Base-by-base conservation (phyloP, 2,113 vertebrate species). In the Passer montanus region DNA sequence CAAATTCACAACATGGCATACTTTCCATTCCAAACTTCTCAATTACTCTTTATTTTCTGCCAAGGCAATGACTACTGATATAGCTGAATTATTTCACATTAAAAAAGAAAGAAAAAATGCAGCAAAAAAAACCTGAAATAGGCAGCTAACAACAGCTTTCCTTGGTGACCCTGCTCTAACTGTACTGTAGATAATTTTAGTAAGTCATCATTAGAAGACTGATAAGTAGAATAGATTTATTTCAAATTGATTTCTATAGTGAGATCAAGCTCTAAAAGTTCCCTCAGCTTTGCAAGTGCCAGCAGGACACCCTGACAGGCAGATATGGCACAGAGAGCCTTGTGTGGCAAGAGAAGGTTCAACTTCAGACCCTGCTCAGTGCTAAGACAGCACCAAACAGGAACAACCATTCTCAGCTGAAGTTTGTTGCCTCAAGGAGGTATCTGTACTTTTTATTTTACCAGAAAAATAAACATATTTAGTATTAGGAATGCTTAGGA, bases 21-120 rank as follows among this genome's bases (percentile, higher is more conserved):
- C 24, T 84, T 92, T 67, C 68, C 89, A 83, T 84, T 93, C 69
- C 63, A 77, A 68, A 82, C 68, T 59, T 78, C 92, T 93, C 82
- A 94, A 74, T 75, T 56, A 82, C 35, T 83, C 78, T 74, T 90
- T 80, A 84, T 87, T 58, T 16, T 55, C 83, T 78, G 76, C 69
- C 72, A 72, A 86, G 46, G 47, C 41, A 2, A 41, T 6, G 8
- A 72, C 88, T 69, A 66, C n/a, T 26, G 53, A 50, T 68, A 74
- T 26, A 78, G 66, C 47, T 85, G 46, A 82, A 87, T 73, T 81
- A 91, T 47, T 90, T 47, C 82, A 50, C 26, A 84, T 20, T 59
- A n/a, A 19, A 24, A 39, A 13, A 23, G 7, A 10, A 11, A 33
- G 23, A 53, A 76, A 46, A 76, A 39, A 28, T 7, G 33, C 22